phyloP scores from a whole-genome alignment of 2,888 invertebrate species.

The Zygogramma bicolorata region DNA sequence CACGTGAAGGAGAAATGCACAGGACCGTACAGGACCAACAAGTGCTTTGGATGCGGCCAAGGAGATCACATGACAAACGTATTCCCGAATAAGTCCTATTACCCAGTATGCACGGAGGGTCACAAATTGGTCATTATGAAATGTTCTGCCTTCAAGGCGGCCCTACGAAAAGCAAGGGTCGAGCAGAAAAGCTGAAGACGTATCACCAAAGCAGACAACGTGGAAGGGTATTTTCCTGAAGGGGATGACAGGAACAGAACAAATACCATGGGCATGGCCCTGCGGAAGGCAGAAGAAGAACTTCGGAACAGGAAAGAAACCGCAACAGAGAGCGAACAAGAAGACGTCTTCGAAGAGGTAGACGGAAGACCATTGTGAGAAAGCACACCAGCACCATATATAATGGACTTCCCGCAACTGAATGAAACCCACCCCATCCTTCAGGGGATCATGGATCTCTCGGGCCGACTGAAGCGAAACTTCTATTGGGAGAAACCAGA shows the following conservation, averaged over 20 bases:
- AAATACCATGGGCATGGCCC: too few relatives aligned
- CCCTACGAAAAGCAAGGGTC: not conserved
- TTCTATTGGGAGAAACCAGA: too few relatives aligned
- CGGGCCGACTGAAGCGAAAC: not conserved
- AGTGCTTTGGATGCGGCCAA: conserved; percentile 27
- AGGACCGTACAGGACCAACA: conserved; percentile 20
- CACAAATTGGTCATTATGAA: not conserved
- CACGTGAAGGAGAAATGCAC: conserved; percentile 13
- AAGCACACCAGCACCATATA: too few relatives aligned
- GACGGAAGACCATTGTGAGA: too few relatives aligned
- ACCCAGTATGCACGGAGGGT: not conserved
- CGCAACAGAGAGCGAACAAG: too few relatives aligned
- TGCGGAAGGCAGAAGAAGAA: too few relatives aligned
- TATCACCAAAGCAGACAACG: not conserved
- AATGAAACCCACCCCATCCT: not conserved
- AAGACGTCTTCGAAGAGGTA: too few relatives aligned
- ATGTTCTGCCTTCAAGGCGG: not conserved
- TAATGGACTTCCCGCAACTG: too few relatives aligned
- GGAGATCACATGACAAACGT: conserved; percentile 4
- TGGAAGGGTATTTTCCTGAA: not conserved
- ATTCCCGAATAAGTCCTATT: conserved; percentile 4
- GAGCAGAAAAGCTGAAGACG: not conserved
- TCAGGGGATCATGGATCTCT: not conserved
- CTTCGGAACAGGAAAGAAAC: too few relatives aligned
- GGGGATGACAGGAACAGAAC: not conserved